Conservation (phyloP, 2,113 vertebrate species). For the Nicator chloris region DNA sequence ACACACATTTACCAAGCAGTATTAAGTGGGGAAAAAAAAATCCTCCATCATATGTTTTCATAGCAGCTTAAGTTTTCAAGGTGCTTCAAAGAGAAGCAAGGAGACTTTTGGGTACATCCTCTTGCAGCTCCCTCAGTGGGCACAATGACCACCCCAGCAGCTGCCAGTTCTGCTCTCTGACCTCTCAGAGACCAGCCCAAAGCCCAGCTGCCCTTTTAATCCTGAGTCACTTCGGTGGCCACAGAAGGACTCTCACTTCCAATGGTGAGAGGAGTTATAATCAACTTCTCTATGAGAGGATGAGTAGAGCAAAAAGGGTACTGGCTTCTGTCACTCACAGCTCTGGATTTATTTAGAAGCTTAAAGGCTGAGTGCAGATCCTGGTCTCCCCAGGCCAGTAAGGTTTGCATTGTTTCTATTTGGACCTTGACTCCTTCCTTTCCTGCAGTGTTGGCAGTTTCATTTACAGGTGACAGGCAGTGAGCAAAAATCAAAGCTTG, state of each 20-base stretch:
- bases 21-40: neutral
- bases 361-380: neutral
- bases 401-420: neutral
- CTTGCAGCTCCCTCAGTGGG: neutral
- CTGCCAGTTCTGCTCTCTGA: neutral
- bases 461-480: neutral
- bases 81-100: neutral
- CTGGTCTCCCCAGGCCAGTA: neutral
- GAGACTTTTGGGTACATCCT: rapidly evolving
- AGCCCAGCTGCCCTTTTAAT: neutral
- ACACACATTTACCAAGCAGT: neutral
- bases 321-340: neutral
- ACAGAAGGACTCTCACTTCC: neutral
- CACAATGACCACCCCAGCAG: neutral
- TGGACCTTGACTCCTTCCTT: neutral
- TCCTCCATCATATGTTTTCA: neutral
- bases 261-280: neutral
- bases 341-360: neutral
- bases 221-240: neutral
- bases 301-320: neutral
- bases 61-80: neutral
- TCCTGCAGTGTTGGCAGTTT: neutral
- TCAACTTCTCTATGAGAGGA: neutral
- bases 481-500: neutral
- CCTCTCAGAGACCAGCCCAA: neutral